phyloP scores from a whole-genome alignment of 2,113 vertebrate genomes.

The Furnarius figulus region DNA sequence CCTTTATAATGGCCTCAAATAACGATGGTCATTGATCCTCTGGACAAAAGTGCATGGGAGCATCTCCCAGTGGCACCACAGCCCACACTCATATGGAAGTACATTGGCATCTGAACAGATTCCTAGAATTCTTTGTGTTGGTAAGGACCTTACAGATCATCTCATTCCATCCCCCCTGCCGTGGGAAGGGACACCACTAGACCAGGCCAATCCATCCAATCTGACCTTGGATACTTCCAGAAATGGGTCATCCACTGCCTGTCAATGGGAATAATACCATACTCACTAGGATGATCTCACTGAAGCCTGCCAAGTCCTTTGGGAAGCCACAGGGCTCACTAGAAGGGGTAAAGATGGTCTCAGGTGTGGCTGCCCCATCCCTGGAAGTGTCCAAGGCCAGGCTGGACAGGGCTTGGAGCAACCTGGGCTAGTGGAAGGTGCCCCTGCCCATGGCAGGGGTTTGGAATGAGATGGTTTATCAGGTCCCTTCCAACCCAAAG shows the following conservation, averaged over 20 bases:
- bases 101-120: rapidly evolving
- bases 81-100: rapidly evolving
- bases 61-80: rapidly evolving
- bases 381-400: not conserved
- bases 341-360: not conserved
- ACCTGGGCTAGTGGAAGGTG: not conserved
- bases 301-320: rapidly evolving
- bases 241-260: not conserved
- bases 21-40: not conserved
- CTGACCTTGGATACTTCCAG: not conserved
- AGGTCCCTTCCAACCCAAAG: not conserved
- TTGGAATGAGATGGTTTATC: not conserved
- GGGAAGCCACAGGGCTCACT: not conserved
- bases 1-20: not conserved
- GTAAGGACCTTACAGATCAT: not conserved
- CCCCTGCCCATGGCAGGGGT: too few relatives aligned
- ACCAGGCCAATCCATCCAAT: rapidly evolving
- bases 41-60: not conserved
- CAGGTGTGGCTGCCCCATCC: not conserved
- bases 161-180: not conserved
- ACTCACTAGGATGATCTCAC: too few relatives aligned
- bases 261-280: not conserved
- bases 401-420: not conserved
- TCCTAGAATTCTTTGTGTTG: not conserved
- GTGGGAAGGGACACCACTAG: not conserved